These are phyloP conservation scores for Variabilichromis moorii DNA, from an alignment of 2,113 vertebrate genomes.

Conservation along the genomic window DNA sequence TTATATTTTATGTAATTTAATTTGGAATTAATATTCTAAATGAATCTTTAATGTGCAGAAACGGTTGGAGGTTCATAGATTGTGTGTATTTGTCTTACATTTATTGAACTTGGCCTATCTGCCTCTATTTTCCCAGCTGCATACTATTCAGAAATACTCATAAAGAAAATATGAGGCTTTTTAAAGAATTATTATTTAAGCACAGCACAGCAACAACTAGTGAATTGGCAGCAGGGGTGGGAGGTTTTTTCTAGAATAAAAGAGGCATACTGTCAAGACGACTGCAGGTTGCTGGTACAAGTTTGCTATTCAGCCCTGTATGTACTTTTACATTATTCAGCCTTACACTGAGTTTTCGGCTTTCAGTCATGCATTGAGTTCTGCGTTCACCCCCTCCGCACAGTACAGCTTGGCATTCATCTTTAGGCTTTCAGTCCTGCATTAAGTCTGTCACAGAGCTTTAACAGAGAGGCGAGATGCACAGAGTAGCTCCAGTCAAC, in stretches of 20 bases:
- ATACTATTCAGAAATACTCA: background rate
- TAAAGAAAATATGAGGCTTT: background rate
- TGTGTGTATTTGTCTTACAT: background rate
- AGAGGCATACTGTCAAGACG: background rate
- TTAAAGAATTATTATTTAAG: background rate
- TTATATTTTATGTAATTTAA: background rate
- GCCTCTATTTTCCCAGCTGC: background rate
- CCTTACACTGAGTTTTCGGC: background rate
- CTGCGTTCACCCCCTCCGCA: background rate
- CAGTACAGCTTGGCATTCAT: background rate
- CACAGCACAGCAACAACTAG: background rate
- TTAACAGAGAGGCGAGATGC: background rate
- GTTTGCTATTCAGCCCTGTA: background rate
- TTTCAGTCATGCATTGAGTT: background rate
- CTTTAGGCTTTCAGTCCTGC: background rate
- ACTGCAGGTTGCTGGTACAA: background rate
- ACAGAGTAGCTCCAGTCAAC: background rate
- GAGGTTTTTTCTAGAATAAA: background rate
- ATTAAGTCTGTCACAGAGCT: background rate
- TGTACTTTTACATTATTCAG: background rate
- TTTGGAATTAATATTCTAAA: background rate
- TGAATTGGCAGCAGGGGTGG: background rate
- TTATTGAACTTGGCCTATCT: background rate
- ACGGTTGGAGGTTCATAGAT: background rate
- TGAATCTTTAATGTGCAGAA: background rate